A percentile compares a stretch with the other conserved stretches of the same genome.
Evolutionary conservation across 2,113 vertebrate genomes (phyloP).

Genomic region (Ondatra zibethicus): DNA sequence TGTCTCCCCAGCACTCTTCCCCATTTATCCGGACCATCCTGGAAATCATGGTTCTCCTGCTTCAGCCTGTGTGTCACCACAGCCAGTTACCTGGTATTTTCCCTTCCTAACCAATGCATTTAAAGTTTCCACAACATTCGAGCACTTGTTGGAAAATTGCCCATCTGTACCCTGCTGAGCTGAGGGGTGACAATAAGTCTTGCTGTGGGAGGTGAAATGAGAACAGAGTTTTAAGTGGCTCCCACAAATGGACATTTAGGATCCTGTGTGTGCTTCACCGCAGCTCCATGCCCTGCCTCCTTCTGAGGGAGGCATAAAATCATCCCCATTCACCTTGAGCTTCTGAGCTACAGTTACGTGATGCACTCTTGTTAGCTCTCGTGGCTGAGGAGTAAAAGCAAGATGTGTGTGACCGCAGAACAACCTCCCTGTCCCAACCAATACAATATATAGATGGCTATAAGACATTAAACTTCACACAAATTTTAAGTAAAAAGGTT

Average conservation of each 20-base stretch:
- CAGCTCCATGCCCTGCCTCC: accelerated
- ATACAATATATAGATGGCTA: background rate
- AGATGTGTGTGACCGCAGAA: background rate
- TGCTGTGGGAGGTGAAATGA: background rate
- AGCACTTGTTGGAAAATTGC: background rate
- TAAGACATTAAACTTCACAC: background rate
- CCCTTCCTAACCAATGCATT: background rate
- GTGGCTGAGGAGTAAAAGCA: background rate
- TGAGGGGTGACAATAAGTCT: background rate
- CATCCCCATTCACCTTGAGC: background rate
- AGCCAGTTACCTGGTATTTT: background rate
- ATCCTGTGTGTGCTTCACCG: background rate
- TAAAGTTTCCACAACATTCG: background rate
- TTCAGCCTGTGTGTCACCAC: background rate
- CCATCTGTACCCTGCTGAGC: background rate
- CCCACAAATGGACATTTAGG: background rate
- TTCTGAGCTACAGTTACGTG: background rate
- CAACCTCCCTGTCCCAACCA: background rate
- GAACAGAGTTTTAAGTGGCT: background rate
- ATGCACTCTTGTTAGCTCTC: background rate
- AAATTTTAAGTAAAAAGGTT: background rate
- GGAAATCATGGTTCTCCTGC: background rate
- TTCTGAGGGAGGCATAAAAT: background rate
- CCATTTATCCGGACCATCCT: background rate
- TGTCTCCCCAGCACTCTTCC: background rate